Base-by-base conservation (phyloP, 2,113 vertebrate genomes). In the Scopus umbretta region DNA sequence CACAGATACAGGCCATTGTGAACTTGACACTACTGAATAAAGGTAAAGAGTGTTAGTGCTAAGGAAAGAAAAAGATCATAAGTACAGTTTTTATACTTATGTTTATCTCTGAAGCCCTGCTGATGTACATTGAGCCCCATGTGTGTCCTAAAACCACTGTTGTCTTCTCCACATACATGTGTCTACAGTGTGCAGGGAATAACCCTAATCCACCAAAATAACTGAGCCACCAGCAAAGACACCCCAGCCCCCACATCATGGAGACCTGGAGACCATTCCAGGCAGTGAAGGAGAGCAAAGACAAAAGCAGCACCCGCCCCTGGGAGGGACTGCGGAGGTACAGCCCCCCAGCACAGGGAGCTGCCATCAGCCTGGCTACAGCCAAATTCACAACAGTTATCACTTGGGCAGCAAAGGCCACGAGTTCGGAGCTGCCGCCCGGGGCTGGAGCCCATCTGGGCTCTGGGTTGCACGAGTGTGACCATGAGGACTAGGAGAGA, bases 241-340 rank as follows among this genome's bases (percentile, higher is more conserved):
- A 45, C 17, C 16, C 7, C 43, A 59, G 50, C 7, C 40, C 43
- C 14, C 15, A 10, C 1, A 0, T 25, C 0, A 2, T 27, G 56
- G 76, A 47, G 34, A 32, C 50, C 50, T 65, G 26, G 29, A 68
- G 13, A 43, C 50, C 29, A n/a, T n/a, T 38, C 43, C 19, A 15
- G 65, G 50, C 29, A 47, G 50, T 0, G 11, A 32, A 40, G 91
- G 63, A 27, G 43, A 65, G n/a, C 29, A 36, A 62, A 52, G 43
- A 53, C 50, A 22, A 56, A 49, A n/a, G 75, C 58, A 47, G 66
- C 50, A 73, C 32, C 29, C 2, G 1, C 19, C 13, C 40, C 22
- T 53, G 53, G 14, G 29, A 14, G 32, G 18, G 10, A 30, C 20
- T 2, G 8, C 0, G 0, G 66, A 58, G 30, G 42, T 13, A 6